phyloP scores from a whole-genome alignment of 2,797 vertebrate genomes.

The Stomatorhinus walkeri region DNA sequence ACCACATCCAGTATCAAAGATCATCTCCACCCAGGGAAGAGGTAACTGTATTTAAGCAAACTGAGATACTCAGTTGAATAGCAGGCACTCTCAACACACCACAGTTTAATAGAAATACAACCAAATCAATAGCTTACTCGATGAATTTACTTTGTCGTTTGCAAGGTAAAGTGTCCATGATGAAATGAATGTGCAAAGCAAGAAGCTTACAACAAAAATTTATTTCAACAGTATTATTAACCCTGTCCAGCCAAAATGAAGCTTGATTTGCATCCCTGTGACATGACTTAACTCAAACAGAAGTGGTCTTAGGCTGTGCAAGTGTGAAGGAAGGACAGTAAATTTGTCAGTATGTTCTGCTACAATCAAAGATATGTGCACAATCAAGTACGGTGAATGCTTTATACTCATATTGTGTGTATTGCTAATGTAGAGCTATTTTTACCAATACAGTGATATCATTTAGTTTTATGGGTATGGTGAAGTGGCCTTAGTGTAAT shows the following conservation, averaged over 20 bases:
- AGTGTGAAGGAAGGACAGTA: not conserved
- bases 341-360: not conserved
- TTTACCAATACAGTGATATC: not conserved
- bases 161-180: not conserved
- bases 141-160: not conserved
- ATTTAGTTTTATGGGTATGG: constrained; percentile 8
- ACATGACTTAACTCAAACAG: not conserved
- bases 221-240: not conserved
- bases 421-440: not conserved
- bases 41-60: constrained; percentile 32
- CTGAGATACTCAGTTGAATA: not conserved
- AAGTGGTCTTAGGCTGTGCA: not conserved
- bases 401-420: not conserved
- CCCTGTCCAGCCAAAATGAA: not conserved
- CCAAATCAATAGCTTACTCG: not conserved
- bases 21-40: constrained; percentile 43
- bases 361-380: not conserved
- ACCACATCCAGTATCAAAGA: constrained; percentile 38
- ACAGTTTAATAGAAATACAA: not conserved
- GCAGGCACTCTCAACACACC: not conserved
- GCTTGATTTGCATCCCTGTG: not conserved
- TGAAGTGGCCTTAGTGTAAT: not conserved
- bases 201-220: not conserved
- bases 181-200: not conserved
- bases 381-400: not conserved